Conservation (phyloP, 2,113 vertebrate species). For the Oxyruncus cristatus region DNA sequence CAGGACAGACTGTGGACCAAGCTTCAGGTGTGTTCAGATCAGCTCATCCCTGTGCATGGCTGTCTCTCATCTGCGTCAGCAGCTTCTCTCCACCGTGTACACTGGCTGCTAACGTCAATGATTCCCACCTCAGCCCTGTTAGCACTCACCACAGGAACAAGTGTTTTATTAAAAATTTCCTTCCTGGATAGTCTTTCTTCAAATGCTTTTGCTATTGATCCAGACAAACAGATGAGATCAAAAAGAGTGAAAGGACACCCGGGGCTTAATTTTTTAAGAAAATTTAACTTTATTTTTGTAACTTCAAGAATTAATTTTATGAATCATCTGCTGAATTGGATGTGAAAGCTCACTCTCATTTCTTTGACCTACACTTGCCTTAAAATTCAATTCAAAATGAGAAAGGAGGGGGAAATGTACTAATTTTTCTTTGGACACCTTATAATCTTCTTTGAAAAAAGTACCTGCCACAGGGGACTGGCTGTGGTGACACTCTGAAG, state of each 20-base stretch:
- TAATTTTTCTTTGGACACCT: neutral
- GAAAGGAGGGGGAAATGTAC: neutral
- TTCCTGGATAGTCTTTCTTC: neutral
- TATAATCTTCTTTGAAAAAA: neutral
- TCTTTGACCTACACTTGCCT: neutral
- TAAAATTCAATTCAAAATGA: neutral
- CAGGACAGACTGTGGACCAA: neutral
- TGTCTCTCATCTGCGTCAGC: neutral
- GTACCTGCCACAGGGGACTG: neutral
- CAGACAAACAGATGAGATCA: neutral
- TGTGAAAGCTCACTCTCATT: neutral
- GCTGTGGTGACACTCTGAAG: rapidly evolving
- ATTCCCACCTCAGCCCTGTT: neutral
- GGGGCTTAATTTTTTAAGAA: neutral
- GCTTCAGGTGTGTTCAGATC: neutral
- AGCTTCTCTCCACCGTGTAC: neutral
- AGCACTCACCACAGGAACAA: neutral
- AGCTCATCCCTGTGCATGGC: neutral
- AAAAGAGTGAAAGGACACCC: neutral
- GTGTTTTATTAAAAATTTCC: neutral
- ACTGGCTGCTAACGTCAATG: neutral
- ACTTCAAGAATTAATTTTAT: constrained; percentile 3
- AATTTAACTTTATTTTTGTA: neutral
- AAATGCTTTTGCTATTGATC: neutral
- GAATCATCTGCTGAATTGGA: neutral